Conservation (phyloP, 1,140 invertebrate species). For the Metopolophium dirhodum region DNA sequence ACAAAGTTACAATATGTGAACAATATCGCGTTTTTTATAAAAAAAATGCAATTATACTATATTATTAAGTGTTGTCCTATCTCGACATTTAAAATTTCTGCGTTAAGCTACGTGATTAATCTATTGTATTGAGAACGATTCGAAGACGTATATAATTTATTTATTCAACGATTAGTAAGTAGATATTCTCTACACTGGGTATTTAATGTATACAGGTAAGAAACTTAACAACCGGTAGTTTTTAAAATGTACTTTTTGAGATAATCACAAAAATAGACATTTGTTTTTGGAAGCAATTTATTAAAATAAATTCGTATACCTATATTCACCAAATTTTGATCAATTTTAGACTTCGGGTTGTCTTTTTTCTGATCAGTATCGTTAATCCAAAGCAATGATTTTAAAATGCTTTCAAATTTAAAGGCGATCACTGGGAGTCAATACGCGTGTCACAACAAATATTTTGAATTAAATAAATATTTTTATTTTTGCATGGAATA, state of each 20-base stretch:
- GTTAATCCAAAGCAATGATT: neutral
- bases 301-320: neutral
- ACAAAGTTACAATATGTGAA: neutral
- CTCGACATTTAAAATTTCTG: neutral
- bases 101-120: neutral
- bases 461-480: neutral
- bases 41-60: neutral
- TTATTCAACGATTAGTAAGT: neutral
- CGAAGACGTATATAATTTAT: neutral
- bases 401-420: neutral
- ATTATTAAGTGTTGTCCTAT: neutral
- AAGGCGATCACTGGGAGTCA: neutral
- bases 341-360: neutral
- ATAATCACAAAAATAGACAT: neutral
- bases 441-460: neutral
- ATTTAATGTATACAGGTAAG: neutral
- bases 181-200: neutral
- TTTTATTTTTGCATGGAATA: neutral
- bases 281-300: neutral
- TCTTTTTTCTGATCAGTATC: neutral
- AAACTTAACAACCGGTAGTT: neutral
- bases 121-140: neutral
- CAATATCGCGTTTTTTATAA: neutral
- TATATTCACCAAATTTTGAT: neutral
- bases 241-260: neutral